Conservation (phyloP, 2,888 invertebrate genomes). For the Meghimatium bilineatum region DNA sequence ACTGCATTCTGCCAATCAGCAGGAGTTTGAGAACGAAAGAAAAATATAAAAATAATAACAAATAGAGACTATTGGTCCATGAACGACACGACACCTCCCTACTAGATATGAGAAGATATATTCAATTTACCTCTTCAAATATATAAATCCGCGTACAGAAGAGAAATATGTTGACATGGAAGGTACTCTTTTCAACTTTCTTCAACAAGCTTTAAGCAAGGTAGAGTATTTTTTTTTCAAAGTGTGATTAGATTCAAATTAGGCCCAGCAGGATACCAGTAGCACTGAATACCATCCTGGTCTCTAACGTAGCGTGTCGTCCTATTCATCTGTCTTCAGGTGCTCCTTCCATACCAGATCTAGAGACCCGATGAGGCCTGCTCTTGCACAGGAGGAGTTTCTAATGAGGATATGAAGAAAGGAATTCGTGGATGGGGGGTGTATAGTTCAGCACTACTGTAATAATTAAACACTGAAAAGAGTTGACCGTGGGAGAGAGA, state of each 20-base stretch:
- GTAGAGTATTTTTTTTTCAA: background rate
- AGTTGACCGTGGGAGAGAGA: background rate
- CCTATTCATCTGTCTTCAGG: conserved; percentile 5
- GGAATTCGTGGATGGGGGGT: background rate
- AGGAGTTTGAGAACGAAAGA: too few relatives aligned
- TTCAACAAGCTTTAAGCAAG: background rate
- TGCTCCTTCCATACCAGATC: background rate
- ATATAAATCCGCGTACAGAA: too few relatives aligned
- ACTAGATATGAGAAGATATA: too few relatives aligned
- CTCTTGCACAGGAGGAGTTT: background rate
- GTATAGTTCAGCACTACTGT: background rate
- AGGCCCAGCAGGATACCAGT: conserved; percentile 16
- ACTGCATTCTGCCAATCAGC: too few relatives aligned
- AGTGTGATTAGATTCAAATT: conserved; percentile 34
- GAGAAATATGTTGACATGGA: too few relatives aligned
- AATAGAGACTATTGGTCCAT: too few relatives aligned
- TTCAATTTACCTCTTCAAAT: too few relatives aligned
- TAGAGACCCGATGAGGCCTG: background rate
- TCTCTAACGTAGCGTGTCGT: background rate
- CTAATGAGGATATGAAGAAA: background rate
- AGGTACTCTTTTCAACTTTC: background rate
- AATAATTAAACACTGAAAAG: background rate
- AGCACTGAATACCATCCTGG: background rate
- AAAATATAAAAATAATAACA: too few relatives aligned
- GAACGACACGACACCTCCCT: too few relatives aligned